These are phyloP conservation scores for Heteromurus nitidus DNA, from an alignment of 2,888 invertebrate genomes.

Conservation along the genomic window DNA sequence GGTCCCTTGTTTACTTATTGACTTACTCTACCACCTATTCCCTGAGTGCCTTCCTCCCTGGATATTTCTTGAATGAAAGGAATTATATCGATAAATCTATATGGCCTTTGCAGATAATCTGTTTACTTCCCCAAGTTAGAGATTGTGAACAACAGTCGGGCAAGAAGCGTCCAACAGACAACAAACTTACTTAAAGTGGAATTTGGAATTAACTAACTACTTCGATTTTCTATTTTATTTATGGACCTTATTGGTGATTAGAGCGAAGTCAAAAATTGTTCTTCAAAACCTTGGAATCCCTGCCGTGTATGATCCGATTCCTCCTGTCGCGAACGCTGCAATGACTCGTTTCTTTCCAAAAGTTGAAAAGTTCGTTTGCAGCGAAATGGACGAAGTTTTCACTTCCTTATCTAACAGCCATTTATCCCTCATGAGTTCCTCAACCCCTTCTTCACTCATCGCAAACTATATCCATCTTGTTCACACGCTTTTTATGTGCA, in stretches of 20 bases:
- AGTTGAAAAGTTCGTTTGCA: not conserved
- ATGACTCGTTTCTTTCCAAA: conserved; percentile 5
- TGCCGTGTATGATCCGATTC: conserved; percentile 5
- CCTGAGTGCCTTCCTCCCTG: too few relatives aligned
- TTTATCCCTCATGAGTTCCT: conserved; percentile 22
- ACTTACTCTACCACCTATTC: conserved; percentile 10
- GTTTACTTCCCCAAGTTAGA: too few relatives aligned
- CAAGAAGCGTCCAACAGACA: too few relatives aligned
- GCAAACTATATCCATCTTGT: not conserved
- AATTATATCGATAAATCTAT: conserved; percentile 48
- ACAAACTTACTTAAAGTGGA: too few relatives aligned
- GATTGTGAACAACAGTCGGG: too few relatives aligned
- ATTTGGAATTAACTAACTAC: too few relatives aligned
- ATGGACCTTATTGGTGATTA: too few relatives aligned
- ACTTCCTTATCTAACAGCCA: conserved; percentile 36
- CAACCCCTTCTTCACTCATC: conserved; percentile 30
- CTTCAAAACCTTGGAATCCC: not conserved
- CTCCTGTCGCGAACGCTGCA: conserved; percentile 15
- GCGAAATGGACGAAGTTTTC: conserved; percentile 12
- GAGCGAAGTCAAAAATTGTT: not conserved
- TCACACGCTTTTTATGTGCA: not conserved
- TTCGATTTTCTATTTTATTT: too few relatives aligned
- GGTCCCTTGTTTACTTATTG: conserved; percentile 26
- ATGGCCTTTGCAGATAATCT: too few relatives aligned
- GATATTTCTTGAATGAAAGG: not conserved